Conservation (phyloP, 2,888 invertebrate genomes). For the Acanthosepion pharaonis region DNA sequence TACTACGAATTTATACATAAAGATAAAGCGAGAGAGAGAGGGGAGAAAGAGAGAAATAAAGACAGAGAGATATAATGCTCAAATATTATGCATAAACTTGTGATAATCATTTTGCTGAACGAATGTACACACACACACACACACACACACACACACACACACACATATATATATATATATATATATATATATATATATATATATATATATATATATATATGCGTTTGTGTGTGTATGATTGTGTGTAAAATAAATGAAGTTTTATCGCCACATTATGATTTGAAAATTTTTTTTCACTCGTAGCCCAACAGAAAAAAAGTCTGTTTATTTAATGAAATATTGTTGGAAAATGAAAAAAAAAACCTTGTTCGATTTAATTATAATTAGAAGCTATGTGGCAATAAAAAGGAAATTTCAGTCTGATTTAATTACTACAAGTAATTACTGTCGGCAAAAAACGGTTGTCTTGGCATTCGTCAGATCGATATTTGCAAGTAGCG, state of each 20-base stretch:
- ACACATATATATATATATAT: neutral
- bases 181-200: neutral
- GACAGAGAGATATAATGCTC: too few relatives aligned
- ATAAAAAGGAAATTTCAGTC: constrained; percentile 33
- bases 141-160: neutral
- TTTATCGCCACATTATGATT: neutral
- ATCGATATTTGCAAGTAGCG: neutral
- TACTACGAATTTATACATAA: too few relatives aligned
- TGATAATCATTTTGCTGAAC: neutral
- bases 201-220: neutral
- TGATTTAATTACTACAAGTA: constrained; percentile 33
- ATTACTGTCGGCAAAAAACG: neutral
- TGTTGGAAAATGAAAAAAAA: neutral
- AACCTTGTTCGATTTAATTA: neutral
- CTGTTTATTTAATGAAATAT: constrained; percentile 8
- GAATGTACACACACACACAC: neutral
- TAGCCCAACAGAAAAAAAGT: neutral
- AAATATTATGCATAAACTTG: neutral
- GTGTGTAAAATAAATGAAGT: neutral
- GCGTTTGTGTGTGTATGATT: neutral
- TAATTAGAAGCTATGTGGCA: constrained; percentile 33
- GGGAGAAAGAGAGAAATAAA: too few relatives aligned
- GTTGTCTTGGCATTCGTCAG: neutral
- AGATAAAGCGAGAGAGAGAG: too few relatives aligned
- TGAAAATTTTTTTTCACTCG: neutral